Evolutionary conservation across 2,113 vertebrate genomes (phyloP).

Genomic region (Empidonax traillii): DNA sequence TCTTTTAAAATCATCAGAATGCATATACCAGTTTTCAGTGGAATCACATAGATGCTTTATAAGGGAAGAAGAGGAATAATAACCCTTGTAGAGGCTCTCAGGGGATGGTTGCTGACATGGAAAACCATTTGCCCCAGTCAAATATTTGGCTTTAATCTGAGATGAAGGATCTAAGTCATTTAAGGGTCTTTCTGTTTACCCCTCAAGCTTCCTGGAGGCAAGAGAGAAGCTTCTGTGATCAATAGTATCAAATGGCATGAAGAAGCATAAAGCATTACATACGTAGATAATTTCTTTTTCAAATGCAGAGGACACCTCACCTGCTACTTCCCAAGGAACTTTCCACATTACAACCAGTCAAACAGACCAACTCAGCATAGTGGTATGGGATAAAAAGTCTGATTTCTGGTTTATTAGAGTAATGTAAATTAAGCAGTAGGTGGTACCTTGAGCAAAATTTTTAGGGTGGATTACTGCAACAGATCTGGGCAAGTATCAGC

Average conservation of each 20-base stretch:
- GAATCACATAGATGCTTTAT: neutral
- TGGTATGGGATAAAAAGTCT: neutral
- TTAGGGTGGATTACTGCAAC: neutral
- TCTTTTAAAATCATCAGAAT: neutral
- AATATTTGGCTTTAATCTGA: conserved; percentile 56
- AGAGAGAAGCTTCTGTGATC: conserved; percentile 46
- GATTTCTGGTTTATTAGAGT: neutral
- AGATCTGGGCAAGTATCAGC: neutral
- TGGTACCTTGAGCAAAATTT: neutral
- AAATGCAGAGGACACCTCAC: neutral
- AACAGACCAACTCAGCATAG: neutral
- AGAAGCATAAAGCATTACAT: neutral
- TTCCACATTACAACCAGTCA: neutral
- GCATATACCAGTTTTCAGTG: neutral
- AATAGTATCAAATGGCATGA: conserved; percentile 51
- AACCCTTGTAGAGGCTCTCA: conserved; percentile 18
- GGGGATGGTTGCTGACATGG: conserved; percentile 36
- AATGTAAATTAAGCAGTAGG: neutral
- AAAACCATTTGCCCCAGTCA: conserved; percentile 59
- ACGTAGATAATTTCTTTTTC: neutral
- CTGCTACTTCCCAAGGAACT: neutral
- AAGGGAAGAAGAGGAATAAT: conserved; percentile 3
- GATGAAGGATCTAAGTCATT: conserved; percentile 56
- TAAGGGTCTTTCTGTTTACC: conserved; percentile 65
- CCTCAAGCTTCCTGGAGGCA: conserved; percentile 62